Evolutionary conservation across 1,140 invertebrate species (phyloP), one percentile per base, ranked within the genome.

Genomic region (Arion vulgaris): DNA sequence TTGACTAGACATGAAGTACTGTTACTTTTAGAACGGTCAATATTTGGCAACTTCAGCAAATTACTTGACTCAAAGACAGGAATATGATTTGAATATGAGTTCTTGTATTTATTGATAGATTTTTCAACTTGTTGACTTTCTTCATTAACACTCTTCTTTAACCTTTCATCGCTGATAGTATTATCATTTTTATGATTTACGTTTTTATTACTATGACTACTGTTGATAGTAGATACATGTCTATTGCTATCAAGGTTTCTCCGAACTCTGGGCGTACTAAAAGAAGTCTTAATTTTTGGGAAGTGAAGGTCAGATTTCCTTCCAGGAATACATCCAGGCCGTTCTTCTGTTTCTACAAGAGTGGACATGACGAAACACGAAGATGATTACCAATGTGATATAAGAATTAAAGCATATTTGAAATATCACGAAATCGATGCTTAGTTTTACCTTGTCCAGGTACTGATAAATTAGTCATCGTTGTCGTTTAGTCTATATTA

Each of bases 1-100:
- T 4, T 71, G 4, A 23, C 68, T 5, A 74, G 72, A 28, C 72
- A 39, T 13, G 72, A 1, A 15, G 34, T 39, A 49, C 75, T 77
- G 75, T 57, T 77, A 28, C 75, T 77, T 36, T 77, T 62, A 23
- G 49, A 32, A 17, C 75, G 45, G 34, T 77, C 75, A 23, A 77
- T 77, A 7, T n/a, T 57, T 1, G 75, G 75, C 11, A 77, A 32
- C 36, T 77, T 77, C 23, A 77, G 34, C 45, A 45, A 15, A 45
- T 5, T 45, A 45, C 41, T 45, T 7, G 41, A 45, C 15, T 53
- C 75, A 11, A 51, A 77, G 7, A 13, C 13, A 5, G 45, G 49
- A n/a, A n/a, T n/a, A 32, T 17, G 38, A 9, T 17, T n/a, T 17
- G 51, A 77, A 28, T 53, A 17, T 19, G 51, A 11, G 1, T 77